phyloP scores from a whole-genome alignment of 2,113 vertebrate genomes.

The Verasper variegatus region DNA sequence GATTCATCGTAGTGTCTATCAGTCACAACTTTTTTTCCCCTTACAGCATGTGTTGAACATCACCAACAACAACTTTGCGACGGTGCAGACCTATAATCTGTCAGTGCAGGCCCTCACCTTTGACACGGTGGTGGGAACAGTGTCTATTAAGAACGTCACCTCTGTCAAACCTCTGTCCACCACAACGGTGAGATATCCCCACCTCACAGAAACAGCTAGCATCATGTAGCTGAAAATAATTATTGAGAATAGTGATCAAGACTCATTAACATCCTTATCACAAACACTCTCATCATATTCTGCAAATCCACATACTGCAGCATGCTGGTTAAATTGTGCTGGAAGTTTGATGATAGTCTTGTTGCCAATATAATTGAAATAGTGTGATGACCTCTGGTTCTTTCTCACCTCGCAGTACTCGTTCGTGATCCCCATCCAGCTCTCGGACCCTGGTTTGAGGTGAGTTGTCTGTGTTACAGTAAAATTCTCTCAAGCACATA shows the following conservation, averaged over 20 bases:
- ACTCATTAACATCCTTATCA: too few species aligned
- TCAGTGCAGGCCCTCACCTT: conserved; percentile 76
- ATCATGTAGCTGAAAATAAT: not conserved
- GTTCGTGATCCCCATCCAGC: conserved; percentile 38
- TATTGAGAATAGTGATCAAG: too few species aligned
- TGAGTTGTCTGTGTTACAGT: conserved; percentile 20
- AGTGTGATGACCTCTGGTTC: not conserved
- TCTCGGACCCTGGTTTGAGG: conserved; percentile 39
- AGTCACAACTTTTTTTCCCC: not conserved
- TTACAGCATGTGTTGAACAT: conserved; percentile 80
- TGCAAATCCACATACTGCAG: too few species aligned
- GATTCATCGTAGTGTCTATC: too few species aligned
- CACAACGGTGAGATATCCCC: conserved; percentile 69
- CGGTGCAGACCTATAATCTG: conserved; percentile 75
- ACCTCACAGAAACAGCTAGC: not conserved
- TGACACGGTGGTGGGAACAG: conserved; percentile 77
- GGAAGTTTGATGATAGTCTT: too few species aligned
- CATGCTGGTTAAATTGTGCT: too few species aligned
- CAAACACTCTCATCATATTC: too few species aligned
- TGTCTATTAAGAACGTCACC: conserved; percentile 57
- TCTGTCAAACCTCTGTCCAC: conserved; percentile 63
- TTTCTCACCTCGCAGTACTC: conserved; percentile 28
- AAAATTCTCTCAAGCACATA: not conserved
- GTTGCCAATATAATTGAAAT: too few species aligned
- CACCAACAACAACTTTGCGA: conserved; percentile 83